Evolutionary conservation across 2,113 vertebrate genomes (phyloP), one percentile per base, ranked within the genome.

Genomic region (Hyaena hyaena): DNA sequence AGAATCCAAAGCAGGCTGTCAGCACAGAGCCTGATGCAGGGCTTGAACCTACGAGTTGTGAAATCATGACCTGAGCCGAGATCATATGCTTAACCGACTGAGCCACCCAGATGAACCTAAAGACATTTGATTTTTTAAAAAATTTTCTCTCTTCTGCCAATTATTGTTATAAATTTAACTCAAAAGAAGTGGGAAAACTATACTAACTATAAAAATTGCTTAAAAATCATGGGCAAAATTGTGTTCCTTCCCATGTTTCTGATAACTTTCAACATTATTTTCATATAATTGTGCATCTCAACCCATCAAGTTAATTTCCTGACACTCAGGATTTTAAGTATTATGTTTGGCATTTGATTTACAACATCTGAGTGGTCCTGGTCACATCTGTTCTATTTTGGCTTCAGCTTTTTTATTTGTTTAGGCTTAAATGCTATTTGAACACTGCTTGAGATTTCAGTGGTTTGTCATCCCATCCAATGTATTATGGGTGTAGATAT

Each of bases 341-440:
- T 80, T 53, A 61, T 17, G 1, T 90, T 85, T 96, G 90, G 45
- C 45, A 66, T 95, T 76, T 86, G 33, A 69, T 77, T 84, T 92
- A 94, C 88, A 76, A n/a, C 31, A 58, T 95, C 69, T 87, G 74
- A 93, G 24, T 92, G 83, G 33, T 53, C 48, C 35, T 96, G 48
- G 8, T 97, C 79, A 96, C 10, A 87, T 35, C 43, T 93, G 53
- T 79, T 96, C 45, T 86, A 43, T 92, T 97, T 95, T 96, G 93
- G 12, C 16, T 21, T 45, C n/a, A 35, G 21, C 50, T 61, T 94
- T 96, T 96, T 94, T 39, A 80, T 79, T 96, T 76, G 21, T 93
- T 96, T 89, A 92, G 92, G 15, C 31, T 69, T 71, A 95, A 55
- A 84, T 92, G 26, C 23, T 89, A 79, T 77, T 90, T 16, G 26